Evolutionary conservation across 2,888 invertebrate genomes (phyloP).

Genomic region (Watsonalla cultraria): DNA sequence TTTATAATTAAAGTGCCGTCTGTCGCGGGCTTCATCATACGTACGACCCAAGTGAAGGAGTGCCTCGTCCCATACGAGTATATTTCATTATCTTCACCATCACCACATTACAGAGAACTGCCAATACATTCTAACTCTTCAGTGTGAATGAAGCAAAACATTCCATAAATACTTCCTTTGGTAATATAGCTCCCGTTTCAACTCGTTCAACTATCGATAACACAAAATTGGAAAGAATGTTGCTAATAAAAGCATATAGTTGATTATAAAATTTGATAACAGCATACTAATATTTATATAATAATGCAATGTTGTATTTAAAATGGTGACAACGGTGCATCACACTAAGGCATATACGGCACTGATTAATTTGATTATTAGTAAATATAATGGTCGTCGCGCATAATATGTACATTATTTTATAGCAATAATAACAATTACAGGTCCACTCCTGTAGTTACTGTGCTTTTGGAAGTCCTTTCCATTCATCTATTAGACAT

Average conservation of each 20-base stretch:
- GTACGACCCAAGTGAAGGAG: no score
- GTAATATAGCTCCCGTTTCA: slow-evolving; percentile 18
- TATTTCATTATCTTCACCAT: not conserved
- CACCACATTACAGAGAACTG: no score
- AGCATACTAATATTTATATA: not conserved
- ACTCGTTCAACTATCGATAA: not conserved
- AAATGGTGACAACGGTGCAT: not conserved
- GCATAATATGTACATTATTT: no score
- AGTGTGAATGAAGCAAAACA: not conserved
- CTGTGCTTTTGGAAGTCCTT: no score
- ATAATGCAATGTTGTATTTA: not conserved
- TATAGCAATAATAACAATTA: no score
- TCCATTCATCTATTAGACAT: no score
- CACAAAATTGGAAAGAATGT: not conserved
- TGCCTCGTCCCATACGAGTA: not conserved
- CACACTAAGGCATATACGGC: not conserved
- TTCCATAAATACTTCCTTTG: slow-evolving; percentile 22
- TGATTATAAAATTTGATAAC: no score
- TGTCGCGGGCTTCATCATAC: no score
- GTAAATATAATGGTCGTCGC: no score
- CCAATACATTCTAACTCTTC: not conserved
- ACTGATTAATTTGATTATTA: not conserved
- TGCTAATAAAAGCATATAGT: not conserved
- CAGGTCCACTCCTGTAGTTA: no score
- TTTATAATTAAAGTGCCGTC: no score